phyloP scores from a whole-genome alignment of 2,888 invertebrate genomes.

The Caenorhabditis sinica region DNA sequence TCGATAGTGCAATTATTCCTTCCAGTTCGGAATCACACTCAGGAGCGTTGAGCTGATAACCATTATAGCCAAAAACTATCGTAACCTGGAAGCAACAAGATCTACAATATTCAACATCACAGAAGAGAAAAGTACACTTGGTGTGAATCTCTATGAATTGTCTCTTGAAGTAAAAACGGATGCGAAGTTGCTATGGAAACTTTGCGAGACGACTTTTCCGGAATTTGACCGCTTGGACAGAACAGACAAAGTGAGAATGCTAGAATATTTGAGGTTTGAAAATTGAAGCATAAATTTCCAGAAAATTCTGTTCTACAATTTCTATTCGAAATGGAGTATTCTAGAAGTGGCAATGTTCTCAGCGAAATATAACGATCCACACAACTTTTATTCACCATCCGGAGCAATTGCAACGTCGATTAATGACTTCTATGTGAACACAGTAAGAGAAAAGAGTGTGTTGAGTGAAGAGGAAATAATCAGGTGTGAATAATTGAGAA shows the following conservation, averaged over 20 bases:
- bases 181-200: conserved; percentile 50
- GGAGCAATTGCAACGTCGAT: conserved; percentile 28
- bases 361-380: conserved; percentile 25
- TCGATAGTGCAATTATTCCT: no score
- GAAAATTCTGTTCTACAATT: conserved; percentile 49
- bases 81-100: conserved; percentile 34
- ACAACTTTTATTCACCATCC: conserved; percentile 45
- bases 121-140: neutral
- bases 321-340: conserved; percentile 56
- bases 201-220: conserved; percentile 50
- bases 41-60: conserved; percentile 18
- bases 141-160: conserved; percentile 43
- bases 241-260: conserved; percentile 27
- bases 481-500: conserved; percentile 7
- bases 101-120: conserved; percentile 30
- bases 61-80: conserved; percentile 25
- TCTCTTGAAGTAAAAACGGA: conserved; percentile 56
- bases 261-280: neutral
- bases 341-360: conserved; percentile 40
- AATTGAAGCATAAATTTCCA: neutral
- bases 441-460: conserved; percentile 6
- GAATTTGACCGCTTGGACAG: conserved; percentile 26
- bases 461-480: conserved; percentile 44
- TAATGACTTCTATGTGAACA: conserved; percentile 38
- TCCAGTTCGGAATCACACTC: conserved; percentile 22